These are phyloP conservation scores for Drosophila subquinaria DNA, from an alignment of 2,888 invertebrate species.

Conservation along the genomic window DNA sequence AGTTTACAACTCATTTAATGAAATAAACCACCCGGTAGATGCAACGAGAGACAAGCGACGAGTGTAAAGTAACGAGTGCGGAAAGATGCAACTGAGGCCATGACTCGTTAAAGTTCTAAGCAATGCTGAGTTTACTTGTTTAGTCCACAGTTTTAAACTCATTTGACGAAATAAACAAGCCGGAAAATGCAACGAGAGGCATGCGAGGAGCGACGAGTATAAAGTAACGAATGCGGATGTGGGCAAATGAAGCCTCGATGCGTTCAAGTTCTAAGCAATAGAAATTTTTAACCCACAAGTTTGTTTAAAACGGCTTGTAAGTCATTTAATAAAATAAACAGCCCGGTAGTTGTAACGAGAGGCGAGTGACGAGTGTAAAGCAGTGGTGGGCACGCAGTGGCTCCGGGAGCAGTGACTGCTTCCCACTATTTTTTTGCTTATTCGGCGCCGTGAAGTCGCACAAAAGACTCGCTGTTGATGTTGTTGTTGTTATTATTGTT, in stretches of 20 bases:
- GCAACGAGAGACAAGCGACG: too few relatives aligned
- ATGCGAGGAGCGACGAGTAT: too few relatives aligned
- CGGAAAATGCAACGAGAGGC: neutral
- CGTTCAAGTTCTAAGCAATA: neutral
- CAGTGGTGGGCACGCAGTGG: too few relatives aligned
- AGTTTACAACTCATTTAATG: too few relatives aligned
- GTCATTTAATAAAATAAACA: slow-evolving; percentile 70
- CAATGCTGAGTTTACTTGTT: neutral
- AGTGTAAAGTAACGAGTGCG: neutral
- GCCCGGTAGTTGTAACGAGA: neutral
- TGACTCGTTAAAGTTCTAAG: neutral
- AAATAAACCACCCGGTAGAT: neutral
- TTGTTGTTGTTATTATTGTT: too few relatives aligned
- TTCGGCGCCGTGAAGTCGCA: too few relatives aligned
- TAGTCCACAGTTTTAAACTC: neutral
- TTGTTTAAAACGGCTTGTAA: slow-evolving; percentile 56
- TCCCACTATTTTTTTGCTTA: too few relatives aligned
- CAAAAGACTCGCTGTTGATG: too few relatives aligned
- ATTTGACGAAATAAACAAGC: too few relatives aligned
- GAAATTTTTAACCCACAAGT: neutral
- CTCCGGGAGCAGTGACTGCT: too few relatives aligned
- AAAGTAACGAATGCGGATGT: too few relatives aligned
- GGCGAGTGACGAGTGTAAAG: neutral
- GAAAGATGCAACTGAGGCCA: neutral
- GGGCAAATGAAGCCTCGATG: neutral